Percentiles rank a stretch among this genome's conserved stretches.
Conservation (phyloP, 2,888 invertebrate species). For the Harmothoe impar region DNA sequence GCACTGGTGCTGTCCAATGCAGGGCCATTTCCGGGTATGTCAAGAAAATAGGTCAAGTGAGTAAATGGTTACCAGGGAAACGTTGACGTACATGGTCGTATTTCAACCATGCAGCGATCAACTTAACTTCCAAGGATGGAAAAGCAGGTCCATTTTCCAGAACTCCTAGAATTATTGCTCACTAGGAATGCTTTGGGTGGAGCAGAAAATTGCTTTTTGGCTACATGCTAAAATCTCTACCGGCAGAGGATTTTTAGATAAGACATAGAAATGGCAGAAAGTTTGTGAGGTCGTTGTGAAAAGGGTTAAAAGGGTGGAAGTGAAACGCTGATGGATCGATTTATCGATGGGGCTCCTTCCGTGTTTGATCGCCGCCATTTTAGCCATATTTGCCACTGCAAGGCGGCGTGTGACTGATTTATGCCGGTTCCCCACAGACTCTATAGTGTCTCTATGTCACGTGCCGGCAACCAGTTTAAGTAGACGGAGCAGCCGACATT, state of each 20-base stretch:
- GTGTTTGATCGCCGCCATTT: slow-evolving; percentile 18
- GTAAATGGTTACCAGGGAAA: slow-evolving; percentile 7
- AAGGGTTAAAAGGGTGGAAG: slow-evolving; percentile 22
- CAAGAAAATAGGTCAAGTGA: background rate
- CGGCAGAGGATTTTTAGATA: too few relatives aligned
- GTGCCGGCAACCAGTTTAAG: background rate
- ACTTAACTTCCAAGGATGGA: too few relatives aligned
- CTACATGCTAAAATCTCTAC: too few relatives aligned
- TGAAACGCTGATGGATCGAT: slow-evolving; percentile 15
- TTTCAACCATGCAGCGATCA: background rate
- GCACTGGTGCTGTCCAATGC: background rate
- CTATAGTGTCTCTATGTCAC: background rate
- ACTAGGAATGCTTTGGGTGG: too few relatives aligned
- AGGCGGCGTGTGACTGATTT: background rate
- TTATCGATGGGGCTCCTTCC: slow-evolving; percentile 18
- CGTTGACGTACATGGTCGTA: background rate
- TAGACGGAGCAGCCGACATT: background rate
- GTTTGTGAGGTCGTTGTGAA: background rate
- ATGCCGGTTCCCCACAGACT: background rate
- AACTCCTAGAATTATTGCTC: too few relatives aligned
- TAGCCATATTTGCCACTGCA: slow-evolving; percentile 17
- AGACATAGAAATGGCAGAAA: background rate
- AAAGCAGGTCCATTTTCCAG: too few relatives aligned
- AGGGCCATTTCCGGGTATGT: slow-evolving; percentile 1
- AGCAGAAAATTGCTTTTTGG: too few relatives aligned